Evolutionary conservation across 2,113 vertebrate species (phyloP), one percentile per base, ranked within the genome.

Genomic region (Thunnus maccoyii): DNA sequence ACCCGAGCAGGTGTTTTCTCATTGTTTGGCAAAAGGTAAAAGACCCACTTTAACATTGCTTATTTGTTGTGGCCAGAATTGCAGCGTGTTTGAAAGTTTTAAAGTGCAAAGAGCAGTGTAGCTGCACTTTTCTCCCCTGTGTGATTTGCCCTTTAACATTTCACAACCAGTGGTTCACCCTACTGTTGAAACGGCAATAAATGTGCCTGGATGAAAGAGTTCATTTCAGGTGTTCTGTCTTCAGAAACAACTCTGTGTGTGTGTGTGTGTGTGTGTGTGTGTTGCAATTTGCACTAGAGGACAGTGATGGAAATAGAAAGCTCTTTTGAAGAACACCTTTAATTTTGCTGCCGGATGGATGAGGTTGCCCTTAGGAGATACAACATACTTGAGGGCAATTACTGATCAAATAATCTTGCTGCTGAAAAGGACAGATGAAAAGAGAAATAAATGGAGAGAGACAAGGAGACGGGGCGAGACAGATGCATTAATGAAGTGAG

Each of bases 371-470:
- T 20, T 50, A 88, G 68, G 69, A 81, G 47, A 86, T 61, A 60
- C 66, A 77, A 66, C 70, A 58, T 47, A 69, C 36, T 72, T 71
- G 32, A 72, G 60, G 71, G 63, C 32, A 84, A 80, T 78, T 76
- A 67, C 68, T 80, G 68, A 82, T 84, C 79, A 85, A 87, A 86
- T 67, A 81, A 77, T 87, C 58, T 67, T 14, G 41, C 63, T 58
- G 58, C 46, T 62, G 46, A 80, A 87, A 72, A 83, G 73, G 67
- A 81, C 50, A 66, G 48, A 80, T 80, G 60, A 80, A 86, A 89
- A 71, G 61, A 20, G 11, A 79, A 85, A 81, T 56, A 62, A 80
- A 84, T 74, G 30, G 51, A 79, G 47, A 46, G 63, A 64, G 72
- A 73, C 54, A 70, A 60, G 58, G 22, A 66, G 64, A 66, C 32